These are phyloP conservation scores for Athalia circularis DNA, from an alignment of 2,888 invertebrate genomes.

Conservation along the genomic window DNA sequence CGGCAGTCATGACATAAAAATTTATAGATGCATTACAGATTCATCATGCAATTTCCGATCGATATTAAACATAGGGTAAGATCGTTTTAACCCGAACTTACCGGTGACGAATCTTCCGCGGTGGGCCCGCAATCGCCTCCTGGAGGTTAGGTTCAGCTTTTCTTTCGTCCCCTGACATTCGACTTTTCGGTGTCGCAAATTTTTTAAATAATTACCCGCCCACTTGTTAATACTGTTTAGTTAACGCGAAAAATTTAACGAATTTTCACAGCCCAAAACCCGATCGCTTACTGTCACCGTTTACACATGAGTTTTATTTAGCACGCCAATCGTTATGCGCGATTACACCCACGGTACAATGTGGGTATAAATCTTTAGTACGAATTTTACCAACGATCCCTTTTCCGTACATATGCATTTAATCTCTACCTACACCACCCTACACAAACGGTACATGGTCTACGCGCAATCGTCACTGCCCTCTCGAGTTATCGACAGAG, in stretches of 20 bases:
- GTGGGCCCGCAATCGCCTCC: conserved; percentile 63
- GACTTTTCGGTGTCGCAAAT: conserved; percentile 54
- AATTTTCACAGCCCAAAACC: background rate
- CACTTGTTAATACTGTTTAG: conserved; percentile 6
- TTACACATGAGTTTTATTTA: conserved; percentile 15
- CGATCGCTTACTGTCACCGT: conserved; percentile 35
- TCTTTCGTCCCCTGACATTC: conserved; percentile 68
- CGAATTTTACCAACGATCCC: background rate
- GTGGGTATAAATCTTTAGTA: background rate
- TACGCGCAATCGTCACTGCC: too few species aligned
- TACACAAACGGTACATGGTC: too few species aligned
- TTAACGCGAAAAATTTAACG: background rate
- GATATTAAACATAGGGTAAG: conserved; percentile 22
- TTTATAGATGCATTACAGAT: background rate
- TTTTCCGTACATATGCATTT: background rate
- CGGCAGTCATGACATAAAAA: conserved; percentile 47
- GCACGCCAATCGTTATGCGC: background rate
- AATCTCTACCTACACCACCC: too few species aligned
- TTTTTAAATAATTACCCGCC: conserved; percentile 38
- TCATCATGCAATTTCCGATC: conserved; percentile 9
- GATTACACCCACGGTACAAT: background rate
- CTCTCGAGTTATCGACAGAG: background rate
- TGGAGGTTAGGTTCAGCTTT: conserved; percentile 69
- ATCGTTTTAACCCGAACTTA: conserved; percentile 57
- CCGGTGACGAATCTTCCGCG: conserved; percentile 72